Evolutionary conservation across 1,140 invertebrate species (phyloP).

Genomic region (Diachasma alloeum): DNA sequence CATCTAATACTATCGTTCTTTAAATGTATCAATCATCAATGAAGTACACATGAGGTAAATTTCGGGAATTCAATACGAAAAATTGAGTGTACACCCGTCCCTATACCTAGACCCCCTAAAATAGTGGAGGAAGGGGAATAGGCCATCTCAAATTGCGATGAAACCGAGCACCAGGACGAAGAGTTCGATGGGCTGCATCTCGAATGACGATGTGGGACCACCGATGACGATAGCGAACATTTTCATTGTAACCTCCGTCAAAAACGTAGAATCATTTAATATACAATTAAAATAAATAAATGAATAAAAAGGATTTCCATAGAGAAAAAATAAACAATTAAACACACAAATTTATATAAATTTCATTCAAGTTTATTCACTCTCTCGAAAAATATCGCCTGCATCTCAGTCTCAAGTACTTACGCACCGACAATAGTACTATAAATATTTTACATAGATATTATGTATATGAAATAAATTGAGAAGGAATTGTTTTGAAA

Average conservation of each 20-base stretch:
- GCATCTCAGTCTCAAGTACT: neutral
- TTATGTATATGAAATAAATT: neutral
- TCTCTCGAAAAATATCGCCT: neutral
- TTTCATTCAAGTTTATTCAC: slow-evolving; percentile 22
- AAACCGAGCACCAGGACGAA: slow-evolving; percentile 59
- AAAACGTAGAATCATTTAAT: too few relatives aligned
- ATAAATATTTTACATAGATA: too few relatives aligned
- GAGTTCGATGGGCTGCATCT: slow-evolving; percentile 48
- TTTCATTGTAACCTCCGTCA: slow-evolving; percentile 22
- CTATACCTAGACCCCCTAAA: neutral
- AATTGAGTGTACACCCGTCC: slow-evolving; percentile 34
- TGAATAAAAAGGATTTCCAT: too few relatives aligned
- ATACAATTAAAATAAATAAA: too few relatives aligned
- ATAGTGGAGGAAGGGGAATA: slow-evolving; percentile 33
- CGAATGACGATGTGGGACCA: slow-evolving; percentile 59
- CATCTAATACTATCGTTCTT: neutral
- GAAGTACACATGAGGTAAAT: neutral
- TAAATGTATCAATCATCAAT: neutral
- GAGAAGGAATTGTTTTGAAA: too few relatives aligned
- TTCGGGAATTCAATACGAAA: slow-evolving; percentile 29
- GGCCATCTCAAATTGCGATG: slow-evolving; percentile 62
- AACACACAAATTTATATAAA: neutral
- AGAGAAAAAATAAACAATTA: slow-evolving; percentile 2
- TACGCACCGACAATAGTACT: neutral
- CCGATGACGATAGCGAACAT: slow-evolving; percentile 55